Base-by-base conservation (phyloP, 1,140 invertebrate species). In the Pseudomyrmex cubaensis region DNA sequence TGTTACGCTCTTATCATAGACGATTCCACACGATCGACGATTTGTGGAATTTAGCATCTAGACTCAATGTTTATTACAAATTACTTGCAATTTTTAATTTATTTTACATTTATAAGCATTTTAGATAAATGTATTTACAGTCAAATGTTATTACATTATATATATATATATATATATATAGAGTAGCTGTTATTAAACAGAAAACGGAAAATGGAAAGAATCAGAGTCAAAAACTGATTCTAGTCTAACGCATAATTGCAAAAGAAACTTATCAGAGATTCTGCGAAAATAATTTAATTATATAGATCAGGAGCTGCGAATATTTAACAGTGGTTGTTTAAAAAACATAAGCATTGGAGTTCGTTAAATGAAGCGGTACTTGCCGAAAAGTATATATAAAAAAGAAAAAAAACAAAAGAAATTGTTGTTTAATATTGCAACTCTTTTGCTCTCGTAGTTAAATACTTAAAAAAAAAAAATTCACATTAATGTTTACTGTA, bases 81-180 rank as follows among this genome's bases (percentile, higher is more conserved):
- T 88, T 91, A 92, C 83, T 89, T 90, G 89, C 89, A 84, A 88
- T 91, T 93, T 35, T 93, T 93, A 92, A 93, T 92, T 94, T 93
- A 93, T 93, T 80, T 93, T 92, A 92, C 88, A 91, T 93, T 90
- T 93, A 91, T 88, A 89, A 91, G 89, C 87, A 82, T 92, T 93
- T 93, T 94, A 94, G 93, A 93, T 93, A 90, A 91, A 92, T 93
- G 91, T 94, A 93, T 87, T 87, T 92, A 92, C 89, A 92, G 90
- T 93, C 89, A 92, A 92, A 91, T 84, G 91, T 78, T 90, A 91
- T 78, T 90, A 91, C 91, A 52, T 12, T 92, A 35, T 7, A 35
- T 7, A 35, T 25, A 25, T 22, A 22, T 92, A 35, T 7, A 35
- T 7, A 35, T 35, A 35, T 35, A 35, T 92, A 92, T 90, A 91